Evolutionary conservation across 2,113 vertebrate species (phyloP).

Genomic region (Cyanoderma ruficeps): DNA sequence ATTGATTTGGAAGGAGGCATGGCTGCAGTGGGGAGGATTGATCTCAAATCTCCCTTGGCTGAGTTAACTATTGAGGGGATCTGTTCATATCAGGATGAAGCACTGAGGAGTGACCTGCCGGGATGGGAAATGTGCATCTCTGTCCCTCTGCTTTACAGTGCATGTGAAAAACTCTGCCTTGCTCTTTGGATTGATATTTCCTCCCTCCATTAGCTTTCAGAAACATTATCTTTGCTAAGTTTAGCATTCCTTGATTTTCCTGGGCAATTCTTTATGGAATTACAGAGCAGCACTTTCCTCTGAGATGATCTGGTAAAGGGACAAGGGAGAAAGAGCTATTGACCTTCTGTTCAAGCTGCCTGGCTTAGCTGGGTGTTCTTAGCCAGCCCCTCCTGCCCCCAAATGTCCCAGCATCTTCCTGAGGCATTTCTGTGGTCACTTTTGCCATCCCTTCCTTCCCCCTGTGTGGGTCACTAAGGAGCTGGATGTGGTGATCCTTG

Average conservation of each 20-base stretch:
- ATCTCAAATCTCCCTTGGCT: constrained; percentile 21
- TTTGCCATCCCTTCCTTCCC: neutral
- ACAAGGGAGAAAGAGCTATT: neutral
- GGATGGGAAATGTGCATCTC: neutral
- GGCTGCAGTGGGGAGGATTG: constrained; percentile 34
- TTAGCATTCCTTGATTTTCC: neutral
- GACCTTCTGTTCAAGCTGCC: neutral
- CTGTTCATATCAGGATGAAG: neutral
- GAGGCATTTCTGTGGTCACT: neutral
- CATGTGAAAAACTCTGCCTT: neutral
- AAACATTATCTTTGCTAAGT: neutral
- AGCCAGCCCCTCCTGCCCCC: neutral
- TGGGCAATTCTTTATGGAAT: neutral
- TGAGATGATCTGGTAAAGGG: neutral
- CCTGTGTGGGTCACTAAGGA: no score
- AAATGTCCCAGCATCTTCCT: neutral
- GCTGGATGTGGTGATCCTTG: rapidly evolving
- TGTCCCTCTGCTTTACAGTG: neutral
- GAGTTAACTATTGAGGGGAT: constrained; percentile 24
- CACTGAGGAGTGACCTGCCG: neutral
- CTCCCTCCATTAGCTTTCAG: neutral
- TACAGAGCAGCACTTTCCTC: neutral
- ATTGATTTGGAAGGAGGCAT: constrained; percentile 29
- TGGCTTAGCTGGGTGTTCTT: neutral
- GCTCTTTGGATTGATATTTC: neutral